Percentiles rank a stretch among this genome's conserved stretches.
phyloP scores from a whole-genome alignment of 2,797 vertebrate genomes.

The Hoplostethus atlanticus region DNA sequence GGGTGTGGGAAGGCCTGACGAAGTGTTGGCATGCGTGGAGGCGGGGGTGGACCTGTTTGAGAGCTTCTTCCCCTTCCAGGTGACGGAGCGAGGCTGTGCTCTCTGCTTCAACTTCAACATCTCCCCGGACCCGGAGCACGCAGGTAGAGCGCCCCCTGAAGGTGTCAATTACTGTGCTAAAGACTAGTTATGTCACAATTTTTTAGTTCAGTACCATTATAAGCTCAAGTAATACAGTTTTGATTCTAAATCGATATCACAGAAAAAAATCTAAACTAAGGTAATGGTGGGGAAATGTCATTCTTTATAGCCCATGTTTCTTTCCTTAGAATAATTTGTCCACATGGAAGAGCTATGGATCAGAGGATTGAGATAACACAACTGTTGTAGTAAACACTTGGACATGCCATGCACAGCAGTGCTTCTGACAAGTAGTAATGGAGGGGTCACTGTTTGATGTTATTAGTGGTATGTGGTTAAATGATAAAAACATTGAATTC shows the following conservation, averaged over 20 bases:
- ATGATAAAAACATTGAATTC: constrained; percentile 1
- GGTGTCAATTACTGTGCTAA: constrained; percentile 58
- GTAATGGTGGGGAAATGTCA: background rate
- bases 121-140: constrained; percentile 84
- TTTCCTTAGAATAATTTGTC: constrained; percentile 10
- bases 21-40: constrained; percentile 92
- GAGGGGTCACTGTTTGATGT: constrained; percentile 27
- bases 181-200: background rate
- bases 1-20: constrained; percentile 92
- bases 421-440: background rate
- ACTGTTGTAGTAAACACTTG: no score
- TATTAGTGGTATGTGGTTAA: constrained; percentile 5
- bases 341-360: constrained; percentile 1
- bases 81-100: constrained; percentile 93
- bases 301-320: background rate
- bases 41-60: constrained; percentile 97
- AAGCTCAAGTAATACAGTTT: background rate
- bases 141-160: constrained; percentile 82
- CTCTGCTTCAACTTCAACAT: constrained; percentile 88
- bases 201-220: background rate
- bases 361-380: background rate
- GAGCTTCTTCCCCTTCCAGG: constrained; percentile 94
- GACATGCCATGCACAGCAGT: background rate
- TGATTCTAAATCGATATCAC: background rate
- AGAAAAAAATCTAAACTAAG: background rate